phyloP scores from a whole-genome alignment of 2,888 invertebrate genomes.

The Stenurella melanura region DNA sequence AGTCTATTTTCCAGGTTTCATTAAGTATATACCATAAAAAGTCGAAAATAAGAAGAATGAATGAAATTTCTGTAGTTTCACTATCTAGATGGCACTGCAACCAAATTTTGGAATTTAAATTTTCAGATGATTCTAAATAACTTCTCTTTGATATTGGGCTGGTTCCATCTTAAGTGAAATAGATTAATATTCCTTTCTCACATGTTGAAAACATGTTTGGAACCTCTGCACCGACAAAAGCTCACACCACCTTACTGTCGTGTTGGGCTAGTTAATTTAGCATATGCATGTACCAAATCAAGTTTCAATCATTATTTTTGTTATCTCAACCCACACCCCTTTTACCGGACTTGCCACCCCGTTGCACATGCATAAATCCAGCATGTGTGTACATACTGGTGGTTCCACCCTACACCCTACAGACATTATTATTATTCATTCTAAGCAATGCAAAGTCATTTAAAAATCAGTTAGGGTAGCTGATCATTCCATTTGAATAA shows the following conservation, averaged over 20 bases:
- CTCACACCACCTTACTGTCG: slow-evolving; percentile 55
- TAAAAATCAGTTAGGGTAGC: slow-evolving; percentile 51
- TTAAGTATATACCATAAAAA: no score
- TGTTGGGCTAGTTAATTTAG: slow-evolving; percentile 59
- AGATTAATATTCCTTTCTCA: no score
- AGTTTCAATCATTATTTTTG: slow-evolving; percentile 62
- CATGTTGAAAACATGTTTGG: slow-evolving; percentile 43
- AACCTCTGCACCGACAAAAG: slow-evolving; percentile 46
- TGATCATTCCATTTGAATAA: slow-evolving; percentile 48
- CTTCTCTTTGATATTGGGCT: no score
- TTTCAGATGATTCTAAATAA: no score
- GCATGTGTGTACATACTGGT: slow-evolving; percentile 46
- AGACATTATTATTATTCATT: slow-evolving; percentile 54
- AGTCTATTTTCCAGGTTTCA: no score
- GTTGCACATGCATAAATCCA: slow-evolving; percentile 58
- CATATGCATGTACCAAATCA: slow-evolving; percentile 63
- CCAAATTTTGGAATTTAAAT: no score
- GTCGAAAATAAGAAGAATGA: no score
- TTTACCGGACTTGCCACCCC: slow-evolving; percentile 57
- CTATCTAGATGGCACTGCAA: no score
- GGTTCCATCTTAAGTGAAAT: no score
- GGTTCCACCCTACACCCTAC: slow-evolving; percentile 50
- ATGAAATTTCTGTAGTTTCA: no score
- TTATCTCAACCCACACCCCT: slow-evolving; percentile 62
- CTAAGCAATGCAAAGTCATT: slow-evolving; percentile 55